Evolutionary conservation across 2,888 invertebrate species (phyloP).

Genomic region (Chromoteleia sp.): DNA sequence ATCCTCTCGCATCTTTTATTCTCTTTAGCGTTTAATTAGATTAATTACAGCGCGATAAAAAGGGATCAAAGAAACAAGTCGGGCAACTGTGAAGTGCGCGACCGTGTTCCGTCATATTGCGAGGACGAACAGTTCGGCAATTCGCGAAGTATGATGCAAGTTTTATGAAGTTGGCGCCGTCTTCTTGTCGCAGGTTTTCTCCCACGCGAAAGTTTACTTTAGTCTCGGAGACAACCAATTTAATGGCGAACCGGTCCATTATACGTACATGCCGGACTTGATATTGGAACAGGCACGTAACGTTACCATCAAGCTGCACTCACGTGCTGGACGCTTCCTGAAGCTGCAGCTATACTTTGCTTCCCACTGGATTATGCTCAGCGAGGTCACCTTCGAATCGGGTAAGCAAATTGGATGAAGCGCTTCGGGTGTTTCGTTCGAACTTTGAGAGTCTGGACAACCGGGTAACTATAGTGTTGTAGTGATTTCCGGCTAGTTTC

Average conservation of each 20-base stretch:
- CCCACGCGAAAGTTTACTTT: conserved; percentile 91
- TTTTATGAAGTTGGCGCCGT: conserved; percentile 40
- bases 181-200: conserved; percentile 88
- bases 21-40: not conserved
- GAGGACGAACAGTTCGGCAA: not conserved
- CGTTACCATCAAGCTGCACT: conserved; percentile 92
- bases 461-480: conserved; percentile 47
- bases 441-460: conserved; percentile 63
- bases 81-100: not conserved
- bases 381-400: conserved; percentile 93
- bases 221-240: conserved; percentile 90
- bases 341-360: conserved; percentile 92
- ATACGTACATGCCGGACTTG: conserved; percentile 91
- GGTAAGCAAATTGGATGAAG: conserved; percentile 85
- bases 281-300: conserved; percentile 92
- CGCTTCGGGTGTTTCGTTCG: conserved; percentile 61
- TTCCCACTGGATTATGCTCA: conserved; percentile 93
- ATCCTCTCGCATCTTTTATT: not conserved
- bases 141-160: conserved; percentile 27
- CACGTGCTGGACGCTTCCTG: conserved; percentile 90
- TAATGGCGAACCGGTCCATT: conserved; percentile 90
- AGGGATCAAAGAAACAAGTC: not conserved
- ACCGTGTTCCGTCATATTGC: too few species aligned
- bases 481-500: conserved; percentile 62
- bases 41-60: not conserved